These are phyloP conservation scores for Ligdia adustata DNA, from an alignment of 2,888 invertebrate genomes.

Conservation along the genomic window DNA sequence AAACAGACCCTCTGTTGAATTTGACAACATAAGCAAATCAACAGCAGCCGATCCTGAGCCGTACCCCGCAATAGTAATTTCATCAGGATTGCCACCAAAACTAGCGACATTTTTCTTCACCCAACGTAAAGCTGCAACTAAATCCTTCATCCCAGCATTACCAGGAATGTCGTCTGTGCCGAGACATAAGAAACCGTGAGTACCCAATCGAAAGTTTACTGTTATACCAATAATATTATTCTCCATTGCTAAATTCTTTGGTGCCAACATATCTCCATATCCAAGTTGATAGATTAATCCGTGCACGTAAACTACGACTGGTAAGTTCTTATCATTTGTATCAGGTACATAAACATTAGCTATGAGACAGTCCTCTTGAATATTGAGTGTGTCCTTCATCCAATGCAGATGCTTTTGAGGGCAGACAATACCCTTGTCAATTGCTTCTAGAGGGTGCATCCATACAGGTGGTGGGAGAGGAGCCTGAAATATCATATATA, in stretches of 20 bases:
- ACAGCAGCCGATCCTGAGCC: conserved; percentile 55
- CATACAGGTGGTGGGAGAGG: not conserved
- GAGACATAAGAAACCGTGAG: conserved; percentile 54
- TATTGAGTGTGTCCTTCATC: too few species aligned
- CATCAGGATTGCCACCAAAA: conserved; percentile 50
- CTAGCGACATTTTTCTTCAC: conserved; percentile 57
- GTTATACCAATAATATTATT: conserved; percentile 10
- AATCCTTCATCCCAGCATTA: conserved; percentile 65
- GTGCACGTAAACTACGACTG: conserved; percentile 39
- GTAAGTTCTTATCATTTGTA: conserved; percentile 25
- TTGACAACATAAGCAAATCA: conserved; percentile 49
- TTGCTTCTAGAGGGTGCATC: not conserved
- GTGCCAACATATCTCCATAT: not conserved
- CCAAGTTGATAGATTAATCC: not conserved
- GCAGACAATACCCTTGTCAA: not conserved
- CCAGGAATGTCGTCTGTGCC: conserved; percentile 56
- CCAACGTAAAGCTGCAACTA: conserved; percentile 57
- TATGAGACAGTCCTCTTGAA: not conserved
- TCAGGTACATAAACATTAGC: not conserved
- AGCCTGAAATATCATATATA: too few species aligned
- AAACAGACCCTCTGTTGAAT: conserved; percentile 49
- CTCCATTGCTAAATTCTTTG: conserved; percentile 13
- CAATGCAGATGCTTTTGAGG: not conserved
- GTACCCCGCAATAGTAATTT: conserved; percentile 51
- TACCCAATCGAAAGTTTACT: conserved; percentile 15